Evolutionary conservation across 2,797 vertebrate genomes (phyloP).

Genomic region (Tolypeutes matacus): DNA sequence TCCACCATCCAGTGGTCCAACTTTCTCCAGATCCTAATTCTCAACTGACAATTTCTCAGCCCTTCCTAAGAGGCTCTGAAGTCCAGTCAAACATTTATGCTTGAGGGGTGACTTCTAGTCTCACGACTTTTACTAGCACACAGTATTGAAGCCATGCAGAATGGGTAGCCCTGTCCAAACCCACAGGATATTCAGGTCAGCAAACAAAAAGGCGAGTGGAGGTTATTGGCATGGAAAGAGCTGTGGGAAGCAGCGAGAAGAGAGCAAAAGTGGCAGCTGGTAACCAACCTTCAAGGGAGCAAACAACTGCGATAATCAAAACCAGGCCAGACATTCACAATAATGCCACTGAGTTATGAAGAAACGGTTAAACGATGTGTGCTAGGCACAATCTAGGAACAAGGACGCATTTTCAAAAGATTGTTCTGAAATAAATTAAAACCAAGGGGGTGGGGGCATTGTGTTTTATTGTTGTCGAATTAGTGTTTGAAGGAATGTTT

Average conservation of each 20-base stretch:
- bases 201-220: neutral
- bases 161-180: neutral
- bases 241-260: neutral
- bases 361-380: neutral
- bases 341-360: neutral
- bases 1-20: neutral
- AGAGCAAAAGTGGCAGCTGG: neutral
- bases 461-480: neutral
- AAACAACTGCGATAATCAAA: neutral
- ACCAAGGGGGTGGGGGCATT: neutral
- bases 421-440: neutral
- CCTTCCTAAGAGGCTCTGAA: neutral
- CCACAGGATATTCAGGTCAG: neutral
- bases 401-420: neutral
- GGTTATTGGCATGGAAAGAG: neutral
- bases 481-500: neutral
- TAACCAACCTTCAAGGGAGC: neutral
- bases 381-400: neutral
- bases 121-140: neutral
- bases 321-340: neutral
- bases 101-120: neutral
- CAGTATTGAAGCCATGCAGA: neutral
- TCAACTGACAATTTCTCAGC: neutral
- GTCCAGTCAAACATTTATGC: neutral
- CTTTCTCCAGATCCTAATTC: neutral